Base-by-base conservation (phyloP, 2,113 vertebrate species). In the Lanius ludovicianus region DNA sequence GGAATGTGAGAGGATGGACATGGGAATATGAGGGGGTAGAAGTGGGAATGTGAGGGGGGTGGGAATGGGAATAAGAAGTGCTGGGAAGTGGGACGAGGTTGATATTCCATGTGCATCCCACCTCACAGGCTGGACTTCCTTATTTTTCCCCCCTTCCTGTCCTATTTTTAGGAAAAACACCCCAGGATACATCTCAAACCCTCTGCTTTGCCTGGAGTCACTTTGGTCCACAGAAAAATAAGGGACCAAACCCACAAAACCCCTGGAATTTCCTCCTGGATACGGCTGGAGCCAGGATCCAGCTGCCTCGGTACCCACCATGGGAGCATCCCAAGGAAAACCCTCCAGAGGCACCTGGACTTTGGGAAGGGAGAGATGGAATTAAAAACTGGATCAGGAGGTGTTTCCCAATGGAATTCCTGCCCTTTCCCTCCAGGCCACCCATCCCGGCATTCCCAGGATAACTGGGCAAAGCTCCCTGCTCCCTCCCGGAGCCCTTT, bases 1-100 rank as follows among this genome's bases (percentile, higher is more conserved):
- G n/a, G 53, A 57, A 37, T 59, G 2, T 5, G 64, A 21, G 19
- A 20, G 39, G 10, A 10, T 35, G 2, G 2, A 1, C 30, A 4
- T 46, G 19, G 49, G 35, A 55, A 57, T 57, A 1, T 24, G 37
- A 37, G 9, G 44, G 7, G 6, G 3, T 13, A 1, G 12, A 47
- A 15, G 4, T 30, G 27, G 42, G 42, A 75, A 47, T 46, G 5
- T 35, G 70, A 57, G 33, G 27, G 59, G 24, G 15, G 1, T 57
- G 55, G 56, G 33, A 35, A 19, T 44, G 18, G 30, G 52, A 53
- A 53, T 30, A 31, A 7, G 49, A 55, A 19, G 12, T 31, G 20
- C 31, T 35, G 10, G 57, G 15, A 60, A 35, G n/a, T 37, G 14
- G 57, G 23, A 60, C 42, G 70, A 67, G 21, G 20, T 14, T 50